phyloP scores from a whole-genome alignment of 2,888 invertebrate genomes.

The Hedychridium roseum region DNA sequence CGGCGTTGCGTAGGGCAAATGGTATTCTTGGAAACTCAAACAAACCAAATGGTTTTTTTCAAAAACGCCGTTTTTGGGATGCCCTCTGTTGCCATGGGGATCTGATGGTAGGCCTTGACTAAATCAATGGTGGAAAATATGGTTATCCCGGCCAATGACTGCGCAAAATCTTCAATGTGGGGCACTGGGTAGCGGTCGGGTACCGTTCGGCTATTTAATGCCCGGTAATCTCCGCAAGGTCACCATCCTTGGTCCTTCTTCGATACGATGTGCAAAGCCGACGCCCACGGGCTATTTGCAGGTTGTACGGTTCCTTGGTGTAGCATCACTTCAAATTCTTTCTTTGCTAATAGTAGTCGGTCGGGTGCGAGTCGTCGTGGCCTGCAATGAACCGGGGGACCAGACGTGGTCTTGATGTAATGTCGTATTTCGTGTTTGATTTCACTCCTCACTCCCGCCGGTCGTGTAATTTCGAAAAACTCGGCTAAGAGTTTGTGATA shows the following conservation, averaged over 20 bases:
- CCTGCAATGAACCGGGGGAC: constrained; percentile 44
- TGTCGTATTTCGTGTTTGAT: constrained; percentile 20
- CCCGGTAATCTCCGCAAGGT: constrained; percentile 3
- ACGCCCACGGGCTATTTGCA: too few relatives aligned
- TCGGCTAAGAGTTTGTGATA: constrained; percentile 5
- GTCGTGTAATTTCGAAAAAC: constrained; percentile 4
- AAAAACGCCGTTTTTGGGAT: constrained; percentile 13
- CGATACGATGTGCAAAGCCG: too few relatives aligned
- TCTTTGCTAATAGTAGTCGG: constrained; percentile 36
- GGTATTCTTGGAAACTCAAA: too few relatives aligned
- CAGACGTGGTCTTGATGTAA: constrained; percentile 40
- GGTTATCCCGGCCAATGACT: constrained; percentile 1
- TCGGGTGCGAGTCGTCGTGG: constrained; percentile 47
- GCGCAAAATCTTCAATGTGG: constrained; percentile 7
- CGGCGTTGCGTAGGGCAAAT: constrained; percentile 34
- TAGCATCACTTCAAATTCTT: constrained; percentile 45
- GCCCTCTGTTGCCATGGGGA: not conserved
- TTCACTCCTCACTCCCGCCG: constrained; percentile 19
- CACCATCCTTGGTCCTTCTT: constrained; percentile 37
- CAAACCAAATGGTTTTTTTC: constrained; percentile 38
- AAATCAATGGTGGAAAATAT: constrained; percentile 9
- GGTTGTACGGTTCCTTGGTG: constrained; percentile 42
- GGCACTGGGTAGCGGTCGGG: constrained; percentile 3
- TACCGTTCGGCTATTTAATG: not conserved
- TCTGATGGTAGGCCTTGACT: constrained; percentile 5